These are phyloP conservation scores for Pandemis corylana DNA, from an alignment of 2,888 invertebrate species.

Conservation along the genomic window DNA sequence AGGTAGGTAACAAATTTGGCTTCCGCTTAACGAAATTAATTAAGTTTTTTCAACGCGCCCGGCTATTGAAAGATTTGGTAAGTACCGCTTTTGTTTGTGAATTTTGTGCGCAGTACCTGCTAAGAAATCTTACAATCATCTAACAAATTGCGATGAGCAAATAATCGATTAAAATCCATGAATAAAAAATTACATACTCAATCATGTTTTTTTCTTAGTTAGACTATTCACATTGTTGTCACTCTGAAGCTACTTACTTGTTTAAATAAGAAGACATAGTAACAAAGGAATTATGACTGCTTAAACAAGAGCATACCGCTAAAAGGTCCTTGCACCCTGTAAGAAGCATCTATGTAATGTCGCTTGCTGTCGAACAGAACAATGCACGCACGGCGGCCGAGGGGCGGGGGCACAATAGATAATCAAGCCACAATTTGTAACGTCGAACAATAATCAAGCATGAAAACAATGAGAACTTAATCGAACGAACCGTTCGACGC, in stretches of 20 bases:
- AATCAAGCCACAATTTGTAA: slow-evolving; percentile 51
- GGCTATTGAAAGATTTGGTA: slow-evolving; percentile 32
- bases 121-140: background rate
- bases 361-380: slow-evolving; percentile 19
- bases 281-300: background rate
- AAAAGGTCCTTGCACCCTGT: slow-evolving; percentile 24
- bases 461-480: slow-evolving; percentile 67
- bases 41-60: slow-evolving; percentile 56
- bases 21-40: slow-evolving; percentile 70
- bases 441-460: slow-evolving; percentile 59
- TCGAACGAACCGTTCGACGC: slow-evolving; percentile 57
- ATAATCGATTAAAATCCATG: background rate
- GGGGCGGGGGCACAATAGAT: slow-evolving; percentile 42
- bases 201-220: no score
- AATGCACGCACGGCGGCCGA: slow-evolving; percentile 23
- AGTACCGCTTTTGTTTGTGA: slow-evolving; percentile 17
- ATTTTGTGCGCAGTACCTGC: slow-evolving; percentile 2
- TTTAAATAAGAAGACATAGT: background rate
- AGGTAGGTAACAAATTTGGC: slow-evolving; percentile 71
- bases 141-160: background rate
- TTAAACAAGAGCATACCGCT: background rate
- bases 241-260: background rate
- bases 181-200: background rate
- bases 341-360: slow-evolving; percentile 18
- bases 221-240: background rate